Base-by-base conservation (phyloP, 2,113 vertebrate species). In the Machaerirhynchus nigripectus region DNA sequence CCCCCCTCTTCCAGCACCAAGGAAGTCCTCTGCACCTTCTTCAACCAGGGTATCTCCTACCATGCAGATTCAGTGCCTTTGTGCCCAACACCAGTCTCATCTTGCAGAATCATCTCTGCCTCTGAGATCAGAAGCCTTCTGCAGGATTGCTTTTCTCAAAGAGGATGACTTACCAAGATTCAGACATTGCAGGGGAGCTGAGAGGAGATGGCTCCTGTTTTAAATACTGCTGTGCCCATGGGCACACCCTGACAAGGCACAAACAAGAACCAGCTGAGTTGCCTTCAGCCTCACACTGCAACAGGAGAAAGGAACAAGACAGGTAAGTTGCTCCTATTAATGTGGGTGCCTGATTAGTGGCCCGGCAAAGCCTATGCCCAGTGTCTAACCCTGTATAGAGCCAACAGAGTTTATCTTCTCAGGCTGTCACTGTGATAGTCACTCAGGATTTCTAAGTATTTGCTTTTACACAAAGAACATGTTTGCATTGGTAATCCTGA, bases 141-240 rank as follows among this genome's bases (percentile, higher is more conserved):
- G 50, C 49, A 1, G 0, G 14, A 7, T 7, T 0, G 1, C 61
- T 40, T 4, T 21, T 7, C 55, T 65, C 5, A 3, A 6, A 7
- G 7, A 23, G 6, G 1, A 3, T 3, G 3, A 31, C 16, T 7
- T 8, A 2, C 31, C 6, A 7, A 39, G 30, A 3, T 2, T 3
- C 11, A 60, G 46, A 30, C 2, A 4, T 26, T 23, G 28, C 0
- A 6, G 13, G 1, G 2, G 6, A 53, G 4, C 4, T 2, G 1
- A 16, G 13, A 28, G 7, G 17, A 33, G 26, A 16, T 21, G 12
- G 15, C 13, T 84, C 50, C 27, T 10, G 2, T 31, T 47, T 89
- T 76, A 79, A 89, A 83, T 79, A 35, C 13, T 7, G 15, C 23
- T 70, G 26, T 61, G 76, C 28, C 46, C 11, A 2, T 5, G 20